Percentiles rank a stretch among this genome's conserved stretches.
Conservation (phyloP, 2,797 vertebrate genomes). For the Geotrypetes seraphini region DNA sequence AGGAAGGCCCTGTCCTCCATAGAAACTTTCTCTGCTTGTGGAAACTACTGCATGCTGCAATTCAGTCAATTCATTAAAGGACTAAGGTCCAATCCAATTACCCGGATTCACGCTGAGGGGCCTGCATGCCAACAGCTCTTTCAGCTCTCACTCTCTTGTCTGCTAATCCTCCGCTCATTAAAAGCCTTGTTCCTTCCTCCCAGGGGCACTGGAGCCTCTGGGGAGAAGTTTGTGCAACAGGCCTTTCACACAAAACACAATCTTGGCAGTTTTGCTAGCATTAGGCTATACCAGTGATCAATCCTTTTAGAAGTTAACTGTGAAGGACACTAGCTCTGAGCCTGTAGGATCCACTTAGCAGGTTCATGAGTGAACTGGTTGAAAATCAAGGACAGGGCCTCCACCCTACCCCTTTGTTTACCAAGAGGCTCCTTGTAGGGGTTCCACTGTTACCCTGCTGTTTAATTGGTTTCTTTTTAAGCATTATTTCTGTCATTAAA, state of each 20-base stretch:
- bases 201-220: conserved; percentile 55
- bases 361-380: not conserved
- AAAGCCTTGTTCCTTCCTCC: conserved; percentile 67
- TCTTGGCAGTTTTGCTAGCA: conserved; percentile 27
- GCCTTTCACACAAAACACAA: conserved; percentile 52
- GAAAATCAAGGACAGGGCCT: not conserved
- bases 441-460: not conserved
- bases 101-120: conserved; percentile 79
- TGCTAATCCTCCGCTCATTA: conserved; percentile 77
- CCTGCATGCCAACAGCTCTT: conserved; percentile 84
- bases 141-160: conserved; percentile 58
- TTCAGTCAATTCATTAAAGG: conserved; percentile 83
- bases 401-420: conserved; percentile 1
- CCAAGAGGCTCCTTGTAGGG: not conserved
- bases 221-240: conserved; percentile 71
- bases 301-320: too few species aligned
- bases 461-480: conserved; percentile 39
- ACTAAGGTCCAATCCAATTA: conserved; percentile 95
- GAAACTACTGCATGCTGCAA: conserved; percentile 57
- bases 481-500: conserved; percentile 32
- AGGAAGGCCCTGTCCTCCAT: conserved; percentile 45
- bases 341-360: too few species aligned
- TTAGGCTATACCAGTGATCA: not conserved
- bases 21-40: conserved; percentile 49
- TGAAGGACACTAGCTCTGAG: too few species aligned